Percentiles rank a stretch among this genome's conserved stretches.
phyloP scores from a whole-genome alignment of 1,140 invertebrate genomes.

The Leptopilina clavipes region DNA sequence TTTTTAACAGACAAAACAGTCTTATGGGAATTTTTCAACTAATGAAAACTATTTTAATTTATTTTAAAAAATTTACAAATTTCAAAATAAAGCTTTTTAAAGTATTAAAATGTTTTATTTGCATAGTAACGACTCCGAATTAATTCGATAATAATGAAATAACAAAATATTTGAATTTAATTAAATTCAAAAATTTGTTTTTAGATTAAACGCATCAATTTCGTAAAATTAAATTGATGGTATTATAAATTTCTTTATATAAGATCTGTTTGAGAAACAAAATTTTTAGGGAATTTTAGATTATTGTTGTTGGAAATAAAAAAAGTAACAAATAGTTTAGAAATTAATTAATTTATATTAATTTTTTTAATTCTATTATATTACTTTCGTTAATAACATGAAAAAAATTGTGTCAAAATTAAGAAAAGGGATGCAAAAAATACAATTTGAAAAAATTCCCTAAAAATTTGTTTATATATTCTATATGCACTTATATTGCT shows the following conservation, averaged over 20 bases:
- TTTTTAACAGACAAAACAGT: too few species aligned
- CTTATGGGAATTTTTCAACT: too few species aligned
- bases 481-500: conserved; percentile 55
- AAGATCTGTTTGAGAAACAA: neutral
- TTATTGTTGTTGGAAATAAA: neutral
- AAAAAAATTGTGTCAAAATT: neutral
- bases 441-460: conserved; percentile 39
- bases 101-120: too few species aligned
- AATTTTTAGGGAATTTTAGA: neutral
- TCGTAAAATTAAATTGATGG: neutral
- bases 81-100: too few species aligned
- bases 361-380: neutral
- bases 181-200: too few species aligned
- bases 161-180: neutral
- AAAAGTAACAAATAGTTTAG: too few species aligned
- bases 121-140: too few species aligned
- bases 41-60: too few species aligned
- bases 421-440: neutral
- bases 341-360: too few species aligned
- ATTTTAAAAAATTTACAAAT: too few species aligned
- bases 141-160: too few species aligned
- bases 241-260: conserved; percentile 2
- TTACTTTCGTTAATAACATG: neutral
- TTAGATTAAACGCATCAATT: neutral
- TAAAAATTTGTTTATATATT: conserved; percentile 38